These are phyloP conservation scores for Crotalus tigris DNA, from an alignment of 2,113 vertebrate genomes.

Conservation along the genomic window DNA sequence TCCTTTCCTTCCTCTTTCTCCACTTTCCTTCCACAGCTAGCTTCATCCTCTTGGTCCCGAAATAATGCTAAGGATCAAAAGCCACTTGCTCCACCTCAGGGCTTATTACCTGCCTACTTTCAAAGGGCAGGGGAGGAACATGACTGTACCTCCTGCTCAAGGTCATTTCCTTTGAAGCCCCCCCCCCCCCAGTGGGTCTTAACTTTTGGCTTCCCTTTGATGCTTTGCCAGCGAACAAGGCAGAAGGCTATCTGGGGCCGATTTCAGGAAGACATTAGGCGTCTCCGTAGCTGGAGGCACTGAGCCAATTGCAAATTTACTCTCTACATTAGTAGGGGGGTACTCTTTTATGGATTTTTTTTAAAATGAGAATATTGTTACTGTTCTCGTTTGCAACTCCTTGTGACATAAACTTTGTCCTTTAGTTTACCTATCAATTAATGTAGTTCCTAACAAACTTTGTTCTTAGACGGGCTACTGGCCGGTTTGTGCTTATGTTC, in stretches of 20 bases:
- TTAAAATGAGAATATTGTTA: background rate
- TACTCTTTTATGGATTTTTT: background rate
- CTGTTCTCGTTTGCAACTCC: background rate
- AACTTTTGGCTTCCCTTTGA: background rate
- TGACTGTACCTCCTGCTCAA: background rate
- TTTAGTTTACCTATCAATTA: background rate
- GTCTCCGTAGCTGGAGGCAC: background rate
- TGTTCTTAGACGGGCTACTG: background rate
- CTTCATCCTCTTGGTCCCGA: background rate
- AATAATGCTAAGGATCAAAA: background rate
- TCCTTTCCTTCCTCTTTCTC: too few relatives aligned
- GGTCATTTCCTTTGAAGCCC: background rate
- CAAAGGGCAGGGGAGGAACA: background rate
- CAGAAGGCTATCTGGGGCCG: too few relatives aligned
- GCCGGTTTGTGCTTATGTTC: too few relatives aligned
- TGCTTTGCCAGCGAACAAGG: background rate
- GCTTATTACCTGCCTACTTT: background rate
- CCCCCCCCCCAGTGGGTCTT: too few relatives aligned
- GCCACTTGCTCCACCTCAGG: too few relatives aligned
- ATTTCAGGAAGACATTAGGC: background rate
- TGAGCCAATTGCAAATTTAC: background rate
- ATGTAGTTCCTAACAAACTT: background rate
- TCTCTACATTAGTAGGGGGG: background rate
- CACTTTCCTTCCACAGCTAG: too few relatives aligned
- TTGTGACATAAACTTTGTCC: background rate